phyloP scores from a whole-genome alignment of 2,888 invertebrate species.

The Eupelmus urozonus region DNA sequence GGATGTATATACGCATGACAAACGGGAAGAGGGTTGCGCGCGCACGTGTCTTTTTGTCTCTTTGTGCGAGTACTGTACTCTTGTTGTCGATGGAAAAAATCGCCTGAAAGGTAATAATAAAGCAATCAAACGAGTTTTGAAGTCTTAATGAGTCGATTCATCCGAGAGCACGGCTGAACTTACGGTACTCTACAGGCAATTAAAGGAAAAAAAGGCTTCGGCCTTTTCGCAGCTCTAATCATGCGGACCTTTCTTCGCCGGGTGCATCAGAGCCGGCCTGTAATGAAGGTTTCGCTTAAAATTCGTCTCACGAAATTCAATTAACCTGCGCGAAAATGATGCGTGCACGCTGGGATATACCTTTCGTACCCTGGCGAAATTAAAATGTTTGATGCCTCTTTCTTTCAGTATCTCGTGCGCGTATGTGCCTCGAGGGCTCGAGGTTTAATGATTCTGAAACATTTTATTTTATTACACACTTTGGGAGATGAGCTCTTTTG shows the following conservation, averaged over 20 bases:
- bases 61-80: background rate
- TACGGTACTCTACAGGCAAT: background rate
- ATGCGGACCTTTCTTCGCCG: no score
- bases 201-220: constrained; percentile 33
- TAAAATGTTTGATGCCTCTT: constrained; percentile 13
- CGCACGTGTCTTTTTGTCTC: background rate
- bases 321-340: constrained; percentile 37
- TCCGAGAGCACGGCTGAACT: background rate
- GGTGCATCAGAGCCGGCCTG: background rate
- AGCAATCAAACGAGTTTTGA: constrained; percentile 35
- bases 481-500: no score
- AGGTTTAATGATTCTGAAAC: constrained; percentile 1
- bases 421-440: constrained; percentile 1
- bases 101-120: constrained; percentile 31
- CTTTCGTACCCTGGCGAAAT: background rate
- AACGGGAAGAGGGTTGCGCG: no score
- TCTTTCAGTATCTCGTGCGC: constrained; percentile 1
- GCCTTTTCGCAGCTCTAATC: no score
- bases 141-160: constrained; percentile 33
- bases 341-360: background rate
- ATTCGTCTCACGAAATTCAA: constrained; percentile 44
- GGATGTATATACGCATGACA: background rate
- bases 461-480: constrained; percentile 11
- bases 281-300: constrained; percentile 21
- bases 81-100: constrained; percentile 10